Evolutionary conservation across 2,797 vertebrate genomes (phyloP).

Genomic region (Peromyscus aztecus): DNA sequence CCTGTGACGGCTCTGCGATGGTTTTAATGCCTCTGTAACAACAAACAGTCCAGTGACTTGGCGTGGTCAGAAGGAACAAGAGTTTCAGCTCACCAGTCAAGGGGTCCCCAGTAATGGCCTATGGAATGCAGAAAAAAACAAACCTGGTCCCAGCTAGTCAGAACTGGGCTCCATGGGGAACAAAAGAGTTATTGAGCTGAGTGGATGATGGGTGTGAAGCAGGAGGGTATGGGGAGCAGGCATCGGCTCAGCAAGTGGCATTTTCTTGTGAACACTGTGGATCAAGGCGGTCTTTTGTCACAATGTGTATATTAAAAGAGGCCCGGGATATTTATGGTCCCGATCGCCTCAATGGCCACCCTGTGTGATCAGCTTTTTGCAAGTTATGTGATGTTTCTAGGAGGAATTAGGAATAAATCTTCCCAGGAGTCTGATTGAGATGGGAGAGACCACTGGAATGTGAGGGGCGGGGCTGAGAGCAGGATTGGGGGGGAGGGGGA

Average conservation of each 20-base stretch:
- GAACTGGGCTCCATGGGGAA: conserved; percentile 4
- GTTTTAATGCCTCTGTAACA: conserved; percentile 78
- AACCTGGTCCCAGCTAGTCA: conserved; percentile 36
- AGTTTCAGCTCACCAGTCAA: conserved; percentile 70
- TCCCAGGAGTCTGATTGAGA: conserved; percentile 17
- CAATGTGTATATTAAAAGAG: conserved; percentile 73
- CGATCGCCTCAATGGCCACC: conserved; percentile 79
- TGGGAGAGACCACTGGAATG: background rate
- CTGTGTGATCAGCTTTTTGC: conserved; percentile 82
- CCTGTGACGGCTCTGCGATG: background rate
- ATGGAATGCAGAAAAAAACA: conserved; percentile 79
- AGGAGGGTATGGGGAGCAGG: conserved; percentile 65
- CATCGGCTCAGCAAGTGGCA: conserved; percentile 73
- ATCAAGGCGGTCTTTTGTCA: conserved; percentile 76
- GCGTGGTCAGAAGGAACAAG: conserved; percentile 79
- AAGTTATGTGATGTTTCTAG: conserved; percentile 83
- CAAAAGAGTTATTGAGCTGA: conserved; percentile 83
- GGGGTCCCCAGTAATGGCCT: conserved; percentile 72
- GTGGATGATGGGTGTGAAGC: conserved; percentile 72
- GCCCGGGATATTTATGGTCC: conserved; percentile 78
- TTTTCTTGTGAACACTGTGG: conserved; percentile 79
- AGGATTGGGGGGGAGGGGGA: no score
- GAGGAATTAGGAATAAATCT: conserved; percentile 82
- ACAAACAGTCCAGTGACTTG: conserved; percentile 78
- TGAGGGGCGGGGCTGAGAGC: no score